A percentile compares a stretch with the other conserved stretches of the same genome.
phyloP scores from a whole-genome alignment of 2,797 vertebrate genomes.

The Nyctibius grandis region DNA sequence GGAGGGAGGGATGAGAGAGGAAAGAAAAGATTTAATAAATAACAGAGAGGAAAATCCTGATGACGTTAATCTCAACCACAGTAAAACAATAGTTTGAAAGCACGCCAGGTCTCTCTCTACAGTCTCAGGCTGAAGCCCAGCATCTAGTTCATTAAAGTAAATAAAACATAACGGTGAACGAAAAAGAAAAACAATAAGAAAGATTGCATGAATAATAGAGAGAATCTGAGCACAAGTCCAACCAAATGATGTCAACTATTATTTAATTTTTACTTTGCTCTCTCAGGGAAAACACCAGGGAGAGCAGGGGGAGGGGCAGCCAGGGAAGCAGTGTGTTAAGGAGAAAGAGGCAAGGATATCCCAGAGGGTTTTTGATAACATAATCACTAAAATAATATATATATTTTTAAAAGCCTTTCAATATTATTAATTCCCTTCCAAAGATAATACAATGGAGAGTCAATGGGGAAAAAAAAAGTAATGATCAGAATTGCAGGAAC shows the following conservation, averaged over 20 bases:
- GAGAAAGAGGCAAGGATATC: neutral
- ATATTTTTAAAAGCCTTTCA: neutral
- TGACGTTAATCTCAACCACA: slow-evolving; percentile 36
- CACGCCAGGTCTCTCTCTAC: neutral
- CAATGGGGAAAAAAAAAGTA: neutral
- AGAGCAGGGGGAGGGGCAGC: neutral
- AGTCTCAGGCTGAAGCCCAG: neutral
- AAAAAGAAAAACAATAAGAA: slow-evolving; percentile 40
- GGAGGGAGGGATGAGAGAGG: neutral
- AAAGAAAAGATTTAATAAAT: slow-evolving; percentile 40
- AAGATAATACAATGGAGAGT: neutral
- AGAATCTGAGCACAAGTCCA: slow-evolving; percentile 40
- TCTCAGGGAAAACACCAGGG: slow-evolving; percentile 21
- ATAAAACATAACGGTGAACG: slow-evolving; percentile 42
- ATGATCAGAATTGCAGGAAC: neutral
- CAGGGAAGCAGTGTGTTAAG: neutral
- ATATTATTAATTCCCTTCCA: neutral
- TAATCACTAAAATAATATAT: neutral
- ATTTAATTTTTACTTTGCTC: slow-evolving; percentile 47
- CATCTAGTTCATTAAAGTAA: slow-evolving; percentile 49
- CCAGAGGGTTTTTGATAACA: neutral
- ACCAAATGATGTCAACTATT: slow-evolving; percentile 52
- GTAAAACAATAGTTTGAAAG: slow-evolving; percentile 40
- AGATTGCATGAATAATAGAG: slow-evolving; percentile 37
- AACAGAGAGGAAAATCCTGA: slow-evolving; percentile 32